Evolutionary conservation across 2,888 invertebrate genomes (phyloP), one percentile per base, ranked within the genome.

Genomic region (Fabriciana adippe): DNA sequence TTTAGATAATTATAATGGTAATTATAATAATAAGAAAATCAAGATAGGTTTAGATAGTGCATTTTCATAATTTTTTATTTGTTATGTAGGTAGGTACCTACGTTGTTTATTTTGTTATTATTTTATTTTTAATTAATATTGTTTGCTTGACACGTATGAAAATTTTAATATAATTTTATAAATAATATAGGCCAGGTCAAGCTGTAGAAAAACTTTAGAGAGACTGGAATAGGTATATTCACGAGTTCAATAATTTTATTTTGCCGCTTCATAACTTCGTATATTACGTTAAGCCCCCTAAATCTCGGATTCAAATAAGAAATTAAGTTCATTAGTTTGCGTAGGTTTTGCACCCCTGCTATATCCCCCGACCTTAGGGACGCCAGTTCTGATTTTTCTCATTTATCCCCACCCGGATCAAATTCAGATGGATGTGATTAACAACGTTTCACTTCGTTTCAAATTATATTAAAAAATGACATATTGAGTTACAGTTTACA

Each of bases 331-430:
- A 73, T 71, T 71, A 71, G 68, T 71, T 72, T 65, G 66, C 67
- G 69, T 68, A 68, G 61, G 53, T 41, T 21, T 69, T 63, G 66
- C 61, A 61, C 63, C 71, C 63, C 73, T 67, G 68, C 56, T n/a
- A 62, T 48, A 61, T 51, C 62, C 59, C 56, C 62, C 69, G 60
- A 61, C 71, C 64, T 71, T 21, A 56, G 72, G 72, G 74, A 64
- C 66, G 59, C 61, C 59, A 60, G 69, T 68, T 64, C 69, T 73
- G 74, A 73, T 74, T 73, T 73, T 73, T 74, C 74, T 73, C 74
- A 73, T 73, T 72, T 71, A 71, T 74, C 64, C 74, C 68, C 70
- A 68, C 68, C 63, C 57, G 69, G 72, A 73, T 70, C 68, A 70
- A 71, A 72, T 69, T 71, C 69, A 66, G 70, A 71, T 64, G 64